Base-by-base conservation (phyloP, 2,888 invertebrate species). In the Lutraria lutraria region DNA sequence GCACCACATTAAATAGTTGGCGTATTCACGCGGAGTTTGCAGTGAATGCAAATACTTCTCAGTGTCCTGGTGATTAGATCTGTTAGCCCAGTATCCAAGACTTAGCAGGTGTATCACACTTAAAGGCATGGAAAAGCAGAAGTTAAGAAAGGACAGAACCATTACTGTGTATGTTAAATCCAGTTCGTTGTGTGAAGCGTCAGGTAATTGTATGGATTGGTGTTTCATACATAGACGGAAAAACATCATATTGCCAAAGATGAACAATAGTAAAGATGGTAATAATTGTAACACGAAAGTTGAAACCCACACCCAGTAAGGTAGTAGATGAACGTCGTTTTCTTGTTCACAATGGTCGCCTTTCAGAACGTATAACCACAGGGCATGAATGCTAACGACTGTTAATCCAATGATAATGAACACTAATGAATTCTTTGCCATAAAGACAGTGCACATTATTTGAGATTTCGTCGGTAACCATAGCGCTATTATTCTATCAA, bases 371-470 rank as follows among this genome's bases (percentile, higher is more conserved):
- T 93, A 94, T 10, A 93, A 94, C 96, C 96, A 96, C 94, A 96
- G 94, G 4, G 95, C 94, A 87, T 96, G 96, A 13, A 96, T 93
- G 89, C 94, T 94, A 34, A 95, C 91, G n/a, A 94, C 93, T 4
- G 94, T 89, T 43, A 96, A 90, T 1, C 94, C 94, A 4, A 94
- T 92, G 21, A 94, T 63, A 29, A 95, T 93, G 81, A 94, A 92
- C 13, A 93, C 86, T 16, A 94, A 91, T 15, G 93, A 89, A 25
- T 94, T 88, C 87, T 95, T 95, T 15, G 96, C 94, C 81, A 94
- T 94, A 90, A 95, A 96, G 53, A 94, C 93, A 16, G 94, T 94
- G 89, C 95, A 95, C 86, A 94, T 88, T 4, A 86, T 88, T 68
- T 91, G 90, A 13, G 95, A 93, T 84, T 91, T 93, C 31, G 85